Evolutionary conservation across 2,113 vertebrate genomes (phyloP), one percentile per base, ranked within the genome.

Genomic region (Phyllostomus hastatus): DNA sequence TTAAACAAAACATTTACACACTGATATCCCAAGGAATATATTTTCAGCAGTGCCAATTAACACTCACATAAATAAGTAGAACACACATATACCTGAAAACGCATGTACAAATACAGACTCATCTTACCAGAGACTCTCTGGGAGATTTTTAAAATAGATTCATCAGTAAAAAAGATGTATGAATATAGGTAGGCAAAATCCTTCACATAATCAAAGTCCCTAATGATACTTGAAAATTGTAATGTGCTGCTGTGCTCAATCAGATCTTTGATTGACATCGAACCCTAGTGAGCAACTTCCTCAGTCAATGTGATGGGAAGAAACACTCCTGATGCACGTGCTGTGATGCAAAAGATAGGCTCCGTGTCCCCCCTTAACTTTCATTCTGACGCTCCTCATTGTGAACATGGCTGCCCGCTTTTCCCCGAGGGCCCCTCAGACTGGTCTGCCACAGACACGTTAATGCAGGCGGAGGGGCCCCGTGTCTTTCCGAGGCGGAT

Each of bases 401-500:
- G 2, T 52, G 72, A 38, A 31, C 50, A 59, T 57, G 15, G 33
- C 64, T 57, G 10, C 15, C 72, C 75, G 20, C n/a, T 54, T n/a
- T 69, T 70, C 28, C 35, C 14, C 4, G 11, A 31, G 4, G n/a
- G 5, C 33, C 8, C 22, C 80, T 85, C 7, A 26, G 24, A 17
- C 1, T 7, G 28, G 19, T 17, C 5, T 0, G 5, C 8, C 41
- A 72, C 11, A 26, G 26, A 50, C 26, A 19, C 3, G 2, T 26
- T 46, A 28, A 28, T 6, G 54, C 15, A 17, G 26, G 19, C 19
- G 24, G 48, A 59, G 35, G 4, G 15, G 10, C 0, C 9, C 41
- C 7, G 0, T 43, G 2, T 16, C 33, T 85, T 22, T 69, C 38
- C 43, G 59, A 89, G 46, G 41, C 26, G 20, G 22, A 69, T 1